Evolutionary conservation across 2,888 invertebrate genomes (phyloP), one percentile per base, ranked within the genome.

Genomic region (Temnothorax ravouxi): DNA sequence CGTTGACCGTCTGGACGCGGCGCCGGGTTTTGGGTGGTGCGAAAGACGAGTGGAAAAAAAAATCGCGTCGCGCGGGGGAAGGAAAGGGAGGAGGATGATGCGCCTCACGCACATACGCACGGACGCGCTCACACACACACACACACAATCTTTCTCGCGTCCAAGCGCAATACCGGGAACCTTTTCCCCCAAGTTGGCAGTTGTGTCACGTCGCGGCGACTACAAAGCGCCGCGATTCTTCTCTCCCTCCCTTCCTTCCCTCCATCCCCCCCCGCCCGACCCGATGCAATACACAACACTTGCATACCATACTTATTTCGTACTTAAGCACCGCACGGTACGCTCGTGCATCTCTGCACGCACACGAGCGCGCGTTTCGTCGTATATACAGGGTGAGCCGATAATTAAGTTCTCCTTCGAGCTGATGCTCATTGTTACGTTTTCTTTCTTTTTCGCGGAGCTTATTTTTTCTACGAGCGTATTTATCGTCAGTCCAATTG

Each of bases 171-270:
- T 94, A 94, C 94, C 92, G 91, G 90, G 94, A 94, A 94, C 91
- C 91, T 93, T 92, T 92, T 92, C 91, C 91, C 72, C 91, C 87
- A 90, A 91, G 93, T 94, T 94, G 91, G 92, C 92, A 94, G 93
- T 94, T 94, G 91, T 93, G 92, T 94, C 94, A 95, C 94, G 94
- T 94, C 93, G 94, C 94, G 94, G 94, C 94, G 91, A 94, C 94
- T 94, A 94, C 94, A 94, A 94, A 94, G 94, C 91, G 91, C 89
- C 66, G 82, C 83, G 69, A 71, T 67, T 74, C 69, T 9, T 9
- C 83, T 56, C 66, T 67, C 76, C 34, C 71, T 54, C 9, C n/a
- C 6, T 0, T 0, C 52, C 18, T 0, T 13, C 72, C 18, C 5
- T 3, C 29, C 4, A 0, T 9, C 6, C 41, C 13, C 44, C 64